phyloP scores from a whole-genome alignment of 1,140 invertebrate species.

The Platorchestia sp. region DNA sequence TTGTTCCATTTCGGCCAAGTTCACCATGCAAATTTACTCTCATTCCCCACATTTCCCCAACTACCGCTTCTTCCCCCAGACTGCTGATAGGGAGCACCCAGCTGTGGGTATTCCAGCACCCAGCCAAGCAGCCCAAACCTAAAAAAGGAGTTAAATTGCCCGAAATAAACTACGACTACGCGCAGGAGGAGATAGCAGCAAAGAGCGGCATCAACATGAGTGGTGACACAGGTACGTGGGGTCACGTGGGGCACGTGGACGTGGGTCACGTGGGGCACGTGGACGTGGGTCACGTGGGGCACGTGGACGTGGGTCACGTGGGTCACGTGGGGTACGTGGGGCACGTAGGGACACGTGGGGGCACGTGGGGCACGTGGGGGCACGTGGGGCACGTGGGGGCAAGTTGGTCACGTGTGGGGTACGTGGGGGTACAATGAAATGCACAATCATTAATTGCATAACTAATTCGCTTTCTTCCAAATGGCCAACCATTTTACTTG shows the following conservation, averaged over 20 bases:
- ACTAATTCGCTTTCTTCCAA: too few relatives aligned
- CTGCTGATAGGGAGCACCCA: conserved; percentile 76
- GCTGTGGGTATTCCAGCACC: conserved; percentile 75
- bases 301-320: neutral
- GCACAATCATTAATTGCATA: too few relatives aligned
- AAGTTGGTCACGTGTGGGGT: neutral
- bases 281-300: neutral
- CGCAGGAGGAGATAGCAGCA: conserved; percentile 77
- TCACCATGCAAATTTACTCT: too few relatives aligned
- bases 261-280: neutral
- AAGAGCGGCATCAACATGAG: conserved; percentile 74
- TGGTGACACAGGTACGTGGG: conserved; percentile 70
- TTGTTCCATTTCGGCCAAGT: too few relatives aligned
- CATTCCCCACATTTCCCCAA: too few relatives aligned
- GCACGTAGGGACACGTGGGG: too few relatives aligned
- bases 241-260: neutral
- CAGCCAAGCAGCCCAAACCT: conserved; percentile 64
- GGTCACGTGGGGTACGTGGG: neutral
- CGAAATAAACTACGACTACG: conserved; percentile 75
- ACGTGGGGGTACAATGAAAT: neutral
- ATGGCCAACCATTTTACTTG: too few relatives aligned
- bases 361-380: neutral
- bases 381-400: too few relatives aligned
- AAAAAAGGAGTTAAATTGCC: conserved; percentile 61
- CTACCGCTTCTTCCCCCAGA: conserved; percentile 68